These are phyloP conservation scores for Lacanobia oleracea DNA, from an alignment of 2,888 invertebrate genomes.

Conservation along the genomic window DNA sequence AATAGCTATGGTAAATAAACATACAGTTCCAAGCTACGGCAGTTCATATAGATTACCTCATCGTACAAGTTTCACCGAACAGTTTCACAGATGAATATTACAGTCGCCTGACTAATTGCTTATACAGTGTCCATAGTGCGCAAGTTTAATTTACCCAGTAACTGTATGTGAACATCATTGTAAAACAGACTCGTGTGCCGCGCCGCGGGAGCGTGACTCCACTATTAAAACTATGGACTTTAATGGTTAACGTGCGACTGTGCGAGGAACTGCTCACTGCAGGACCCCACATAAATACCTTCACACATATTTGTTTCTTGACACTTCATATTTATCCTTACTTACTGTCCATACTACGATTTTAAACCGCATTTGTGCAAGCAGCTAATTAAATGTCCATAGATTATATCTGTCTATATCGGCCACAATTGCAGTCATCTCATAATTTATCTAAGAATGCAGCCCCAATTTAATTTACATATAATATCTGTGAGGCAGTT, in stretches of 20 bases:
- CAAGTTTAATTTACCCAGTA: conserved; percentile 74
- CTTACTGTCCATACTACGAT: conserved; percentile 9
- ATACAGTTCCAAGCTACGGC: conserved; percentile 27
- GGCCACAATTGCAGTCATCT: conserved; percentile 17
- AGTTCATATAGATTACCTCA: conserved; percentile 53
- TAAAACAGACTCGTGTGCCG: conserved; percentile 80
- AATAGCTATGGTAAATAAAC: conserved; percentile 43
- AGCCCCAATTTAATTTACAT: conserved; percentile 57
- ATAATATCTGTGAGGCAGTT: conserved; percentile 30
- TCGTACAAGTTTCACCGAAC: conserved; percentile 50
- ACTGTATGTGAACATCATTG: conserved; percentile 81
- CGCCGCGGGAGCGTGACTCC: conserved; percentile 78
- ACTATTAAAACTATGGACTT: conserved; percentile 76
- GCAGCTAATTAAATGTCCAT: background rate
- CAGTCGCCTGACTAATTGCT: conserved; percentile 72
- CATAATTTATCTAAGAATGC: conserved; percentile 55
- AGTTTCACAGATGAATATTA: conserved; percentile 64
- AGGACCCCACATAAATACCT: conserved; percentile 47
- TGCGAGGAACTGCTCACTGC: conserved; percentile 64
- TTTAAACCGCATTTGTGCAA: conserved; percentile 8
- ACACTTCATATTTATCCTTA: conserved; percentile 49
- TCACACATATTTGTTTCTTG: conserved; percentile 43
- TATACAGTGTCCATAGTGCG: conserved; percentile 73
- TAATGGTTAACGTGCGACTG: conserved; percentile 73
- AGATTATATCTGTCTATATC: conserved; percentile 25